Evolutionary conservation across 1,140 invertebrate species (phyloP).

Genomic region (Drosophila grimshawi): DNA sequence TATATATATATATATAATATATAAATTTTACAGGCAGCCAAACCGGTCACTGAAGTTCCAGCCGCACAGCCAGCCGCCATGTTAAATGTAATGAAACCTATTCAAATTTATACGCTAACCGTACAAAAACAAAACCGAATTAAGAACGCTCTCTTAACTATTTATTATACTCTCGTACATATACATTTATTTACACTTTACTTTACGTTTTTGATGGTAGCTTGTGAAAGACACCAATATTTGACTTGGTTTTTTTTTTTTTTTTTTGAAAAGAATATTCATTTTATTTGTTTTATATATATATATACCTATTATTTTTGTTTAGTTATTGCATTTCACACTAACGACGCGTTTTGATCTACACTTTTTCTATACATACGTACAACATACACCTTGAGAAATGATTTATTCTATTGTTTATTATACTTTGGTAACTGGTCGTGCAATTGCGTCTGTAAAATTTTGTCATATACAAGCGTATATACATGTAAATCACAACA

Average conservation of each 20-base stretch:
- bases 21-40: conserved; percentile 88
- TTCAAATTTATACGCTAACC: conserved; percentile 73
- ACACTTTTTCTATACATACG: conserved; percentile 18
- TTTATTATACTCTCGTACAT: conserved; percentile 43
- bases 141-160: conserved; percentile 53
- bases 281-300: conserved; percentile 38
- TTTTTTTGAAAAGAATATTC: conserved; percentile 45
- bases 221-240: conserved; percentile 66
- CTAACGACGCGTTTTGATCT: conserved; percentile 38
- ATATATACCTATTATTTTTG: conserved; percentile 35
- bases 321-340: conserved; percentile 47
- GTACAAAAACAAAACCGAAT: conserved; percentile 45
- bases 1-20: conserved; percentile 72
- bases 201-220: conserved; percentile 58
- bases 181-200: conserved; percentile 24
- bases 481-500: conserved; percentile 41
- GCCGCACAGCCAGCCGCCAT: conserved; percentile 85
- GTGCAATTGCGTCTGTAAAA: conserved; percentile 65
- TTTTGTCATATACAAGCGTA: conserved; percentile 54
- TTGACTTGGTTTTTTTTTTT: conserved; percentile 67
- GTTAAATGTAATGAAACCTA: conserved; percentile 84
- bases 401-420: conserved; percentile 17
- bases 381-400: conserved; percentile 11
- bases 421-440: conserved; percentile 59
- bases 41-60: conserved; percentile 88